Evolutionary conservation across 2,888 invertebrate genomes (phyloP).

Genomic region (Macaria notata): DNA sequence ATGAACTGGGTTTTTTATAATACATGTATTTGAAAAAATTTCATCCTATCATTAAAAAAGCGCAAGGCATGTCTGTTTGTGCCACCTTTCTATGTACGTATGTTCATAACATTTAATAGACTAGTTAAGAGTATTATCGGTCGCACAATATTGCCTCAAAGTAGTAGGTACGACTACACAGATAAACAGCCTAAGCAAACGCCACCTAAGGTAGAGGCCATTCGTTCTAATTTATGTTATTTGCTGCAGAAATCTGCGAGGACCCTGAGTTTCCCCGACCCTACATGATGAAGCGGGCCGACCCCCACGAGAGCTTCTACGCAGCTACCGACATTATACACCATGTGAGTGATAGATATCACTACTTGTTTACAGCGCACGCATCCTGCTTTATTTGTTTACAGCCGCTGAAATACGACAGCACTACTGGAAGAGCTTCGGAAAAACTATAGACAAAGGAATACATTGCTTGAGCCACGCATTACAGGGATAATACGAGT

Average conservation of each 20-base stretch:
- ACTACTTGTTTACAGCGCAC: conserved; percentile 6
- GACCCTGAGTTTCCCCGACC: conserved; percentile 73
- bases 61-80: too few species aligned
- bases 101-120: too few species aligned
- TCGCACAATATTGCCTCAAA: conserved; percentile 2
- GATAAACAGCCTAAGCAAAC: conserved; percentile 20
- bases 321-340: conserved; percentile 90
- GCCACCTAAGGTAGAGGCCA: conserved; percentile 10
- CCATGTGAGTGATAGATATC: conserved; percentile 64
- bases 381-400: not conserved
- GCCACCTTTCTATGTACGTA: too few species aligned
- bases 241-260: conserved; percentile 67
- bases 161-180: not conserved
- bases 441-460: too few species aligned
- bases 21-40: too few species aligned
- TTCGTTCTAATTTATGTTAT: conserved; percentile 24
- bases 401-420: not conserved
- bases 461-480: too few species aligned
- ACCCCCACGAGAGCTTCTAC: conserved; percentile 85
- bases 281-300: conserved; percentile 76
- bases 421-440: too few species aligned
- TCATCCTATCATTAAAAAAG: too few species aligned
- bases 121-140: not conserved
- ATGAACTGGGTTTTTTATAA: too few species aligned
- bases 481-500: too few species aligned